Evolutionary conservation across 2,113 vertebrate genomes (phyloP), one percentile per base, ranked within the genome.

Genomic region (Pachypanchax playfairii): DNA sequence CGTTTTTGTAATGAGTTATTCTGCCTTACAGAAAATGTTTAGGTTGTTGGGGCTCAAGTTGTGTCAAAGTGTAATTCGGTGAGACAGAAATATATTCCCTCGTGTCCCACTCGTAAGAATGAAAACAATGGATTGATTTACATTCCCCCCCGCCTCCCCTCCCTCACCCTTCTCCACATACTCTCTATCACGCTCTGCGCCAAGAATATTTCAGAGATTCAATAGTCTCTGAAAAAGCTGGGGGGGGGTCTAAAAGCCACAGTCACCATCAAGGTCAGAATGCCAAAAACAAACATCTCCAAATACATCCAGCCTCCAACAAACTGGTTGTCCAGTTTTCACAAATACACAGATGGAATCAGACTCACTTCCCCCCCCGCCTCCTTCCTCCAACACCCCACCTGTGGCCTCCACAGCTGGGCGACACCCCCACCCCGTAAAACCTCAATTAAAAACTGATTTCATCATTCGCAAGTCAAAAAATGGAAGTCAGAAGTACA

Each of bases 81-180:
- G 8, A 39, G 57, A 52, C 72, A 68, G 80, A 73, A 80, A 80
- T 73, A 83, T 65, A 47, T 29, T 15, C 6, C 38, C 17, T 41
- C 20, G n/a, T n/a, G n/a, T n/a, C n/a, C n/a, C n/a, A n/a, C 43
- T 22, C 54, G 51, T 52, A 69, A 18, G 50, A 68, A 71, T 68
- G 14, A 88, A 88, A 85, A 88, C 84, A 88, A 80, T 75, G 65
- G 79, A 77, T 82, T 43, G n/a, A 65, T 77, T 88, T 88, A 84
- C 86, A 82, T 31, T 55, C 61, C 0, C 26, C 42, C 9, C 71
- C 46, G 6, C 79, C 77, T 25, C 43, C 24, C 44, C 36, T 22
- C 44, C 21, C 67, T 35, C 39, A 35, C 25, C 48, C 12, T 22
- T n/a, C 33, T 33, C 17, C 64, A 24, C 79, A 69, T 57, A 14